phyloP scores from a whole-genome alignment of 2,113 vertebrate genomes.

The Lethenteron camtschaticum region DNA sequence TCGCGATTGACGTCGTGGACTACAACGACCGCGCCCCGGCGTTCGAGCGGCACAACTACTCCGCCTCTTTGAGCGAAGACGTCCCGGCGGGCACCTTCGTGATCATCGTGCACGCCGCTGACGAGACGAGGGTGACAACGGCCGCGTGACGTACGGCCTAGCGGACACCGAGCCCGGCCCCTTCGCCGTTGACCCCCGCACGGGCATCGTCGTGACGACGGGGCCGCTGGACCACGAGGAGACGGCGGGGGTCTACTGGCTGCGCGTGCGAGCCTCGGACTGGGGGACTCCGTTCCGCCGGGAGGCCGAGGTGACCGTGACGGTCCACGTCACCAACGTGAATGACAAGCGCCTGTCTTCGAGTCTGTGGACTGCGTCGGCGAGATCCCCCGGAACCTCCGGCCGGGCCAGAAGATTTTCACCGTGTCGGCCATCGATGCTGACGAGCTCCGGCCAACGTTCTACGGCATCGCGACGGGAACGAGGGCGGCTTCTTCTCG shows the following conservation, averaged over 20 bases:
- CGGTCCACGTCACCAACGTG: conserved; percentile 57
- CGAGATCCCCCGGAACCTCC: conserved; percentile 56
- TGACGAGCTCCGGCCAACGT: conserved; percentile 72
- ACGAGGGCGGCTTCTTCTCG: conserved; percentile 63
- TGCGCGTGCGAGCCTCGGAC: conserved; percentile 71
- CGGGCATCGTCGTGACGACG: too few species aligned
- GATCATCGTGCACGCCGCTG: conserved; percentile 43
- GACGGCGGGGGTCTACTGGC: too few species aligned
- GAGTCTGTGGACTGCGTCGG: conserved; percentile 79
- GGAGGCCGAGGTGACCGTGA: conserved; percentile 76
- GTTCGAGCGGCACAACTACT: conserved; percentile 62
- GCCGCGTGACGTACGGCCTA: conserved; percentile 57
- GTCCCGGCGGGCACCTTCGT: conserved; percentile 53
- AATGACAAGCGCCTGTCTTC: conserved; percentile 86
- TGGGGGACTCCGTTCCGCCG: conserved; percentile 90
- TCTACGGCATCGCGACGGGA: conserved; percentile 89
- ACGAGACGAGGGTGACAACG: conserved; percentile 73
- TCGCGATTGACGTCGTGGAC: conserved; percentile 50
- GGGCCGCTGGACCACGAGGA: too few species aligned
- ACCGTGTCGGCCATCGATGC: conserved; percentile 87
- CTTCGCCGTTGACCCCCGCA: too few species aligned
- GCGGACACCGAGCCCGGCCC: too few species aligned
- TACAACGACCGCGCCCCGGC: conserved; percentile 68
- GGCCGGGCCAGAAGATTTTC: conserved; percentile 54
- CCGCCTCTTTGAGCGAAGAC: conserved; percentile 64